Base-by-base conservation (phyloP, 2,113 vertebrate species). In the Misgurnus anguillicaudatus region DNA sequence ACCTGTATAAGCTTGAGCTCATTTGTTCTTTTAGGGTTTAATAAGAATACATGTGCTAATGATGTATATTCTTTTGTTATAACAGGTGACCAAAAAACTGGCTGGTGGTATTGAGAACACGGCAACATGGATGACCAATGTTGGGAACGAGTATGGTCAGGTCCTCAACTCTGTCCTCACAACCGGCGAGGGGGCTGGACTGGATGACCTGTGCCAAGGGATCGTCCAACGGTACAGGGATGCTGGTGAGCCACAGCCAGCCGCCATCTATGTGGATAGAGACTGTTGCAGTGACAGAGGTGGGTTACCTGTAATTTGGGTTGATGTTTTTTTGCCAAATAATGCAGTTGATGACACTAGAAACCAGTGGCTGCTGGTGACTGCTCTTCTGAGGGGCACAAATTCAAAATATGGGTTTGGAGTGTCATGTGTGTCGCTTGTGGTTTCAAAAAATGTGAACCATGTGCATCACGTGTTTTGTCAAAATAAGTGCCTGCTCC, bases 261-360 rank as follows among this genome's bases (percentile, higher is more conserved):
- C 81, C 0, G 62, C 31, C 17, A 83, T 86, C 1, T 84, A 81
- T 83, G 85, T 85, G 3, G 80, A 87, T 67, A 41, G 85, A 13
- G 83, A 85, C 13, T 86, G 83, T 51, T 85, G 83, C 81, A 87
- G 75, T n/a, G 13, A 71, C 16, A 38, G 39, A 57, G 77, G 77
- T 86, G 73, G 9, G 74, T 80, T 36, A 10, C 53, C 66, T 79
- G 8, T 47, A 61, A 24, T 24, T 24, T 1, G 24, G 1, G 24
- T 24, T 24, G 24, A 24, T 24, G 24, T 24, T 24, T 24, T 24
- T 24, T 24, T 1, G 24, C 24, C 24, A 24, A 24, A 24, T 24
- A 24, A 1, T 24, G 24, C 24, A 24, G 24, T 24, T 24, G 24
- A 24, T 24, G 24, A 24, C 24, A 24, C 2, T 24, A 24, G 1